A percentile compares a stretch with the other conserved stretches of the same genome.
Evolutionary conservation across 37 sponge, comb jelly and placozoan genomes (phyloP).

Genomic region (Diacarnus erythraeanus): DNA sequence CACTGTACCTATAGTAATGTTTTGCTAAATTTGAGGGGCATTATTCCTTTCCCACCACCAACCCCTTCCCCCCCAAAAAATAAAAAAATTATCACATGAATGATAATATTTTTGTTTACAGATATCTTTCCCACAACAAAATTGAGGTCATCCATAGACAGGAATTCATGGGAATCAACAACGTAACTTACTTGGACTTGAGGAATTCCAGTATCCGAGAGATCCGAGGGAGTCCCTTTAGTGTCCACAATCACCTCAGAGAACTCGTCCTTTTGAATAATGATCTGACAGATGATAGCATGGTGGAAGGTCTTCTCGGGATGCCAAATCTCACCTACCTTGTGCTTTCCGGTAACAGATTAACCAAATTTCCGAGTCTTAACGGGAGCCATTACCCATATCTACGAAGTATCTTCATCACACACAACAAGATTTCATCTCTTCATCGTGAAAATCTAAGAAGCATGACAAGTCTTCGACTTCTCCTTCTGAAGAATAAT

Average conservation of each 20-base stretch:
- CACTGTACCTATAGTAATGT: no score
- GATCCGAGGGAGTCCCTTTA: slow-evolving; percentile 10
- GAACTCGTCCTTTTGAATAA: slow-evolving; percentile 20
- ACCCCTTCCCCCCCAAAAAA: not conserved
- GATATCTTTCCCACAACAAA: slow-evolving; percentile 24
- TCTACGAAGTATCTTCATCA: not conserved
- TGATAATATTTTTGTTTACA: not conserved
- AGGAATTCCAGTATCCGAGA: not conserved
- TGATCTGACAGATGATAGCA: not conserved
- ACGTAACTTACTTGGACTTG: not conserved
- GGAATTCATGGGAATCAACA: slow-evolving; percentile 12
- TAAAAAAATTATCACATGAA: not conserved
- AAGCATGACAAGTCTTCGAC: not conserved
- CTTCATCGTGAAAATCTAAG: not conserved
- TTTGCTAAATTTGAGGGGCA: not conserved
- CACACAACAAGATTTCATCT: slow-evolving; percentile 8
- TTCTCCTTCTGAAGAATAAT: not conserved
- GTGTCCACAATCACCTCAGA: not conserved
- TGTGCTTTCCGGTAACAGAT: slow-evolving; percentile 17
- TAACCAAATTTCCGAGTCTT: slow-evolving; percentile 24
- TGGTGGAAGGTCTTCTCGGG: not conserved
- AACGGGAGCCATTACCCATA: not conserved
- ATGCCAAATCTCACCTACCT: not conserved
- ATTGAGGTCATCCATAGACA: slow-evolving; percentile 6
- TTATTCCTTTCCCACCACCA: not conserved